Percentiles rank a stretch among this genome's conserved stretches.
These are phyloP conservation scores for Dicerorhinus sumatrensis DNA, from an alignment of 2,113 vertebrate species.

Conservation along the genomic window DNA sequence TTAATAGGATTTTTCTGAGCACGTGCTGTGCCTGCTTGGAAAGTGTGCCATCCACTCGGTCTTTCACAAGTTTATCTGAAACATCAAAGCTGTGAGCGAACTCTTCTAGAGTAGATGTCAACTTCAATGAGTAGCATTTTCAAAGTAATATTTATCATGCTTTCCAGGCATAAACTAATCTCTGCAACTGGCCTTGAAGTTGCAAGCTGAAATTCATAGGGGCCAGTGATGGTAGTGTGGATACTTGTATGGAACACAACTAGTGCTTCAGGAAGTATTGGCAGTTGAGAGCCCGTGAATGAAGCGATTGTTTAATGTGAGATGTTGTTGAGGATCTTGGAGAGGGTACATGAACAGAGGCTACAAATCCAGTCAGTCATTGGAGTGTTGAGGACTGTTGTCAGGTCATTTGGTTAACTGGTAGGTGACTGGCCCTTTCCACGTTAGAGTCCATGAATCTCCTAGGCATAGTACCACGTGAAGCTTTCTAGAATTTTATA, in stretches of 20 bases:
- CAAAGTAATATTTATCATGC: constrained; percentile 62
- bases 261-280: not conserved
- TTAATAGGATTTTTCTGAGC: constrained; percentile 67
- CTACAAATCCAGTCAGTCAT: not conserved
- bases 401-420: not conserved
- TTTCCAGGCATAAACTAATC: constrained; percentile 59
- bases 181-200: constrained; percentile 52
- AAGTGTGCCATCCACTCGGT: not conserved
- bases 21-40: constrained; percentile 19
- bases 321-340: not conserved
- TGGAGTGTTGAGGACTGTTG: not conserved
- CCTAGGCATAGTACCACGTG: not conserved
- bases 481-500: constrained; percentile 10
- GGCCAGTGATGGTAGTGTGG: not conserved
- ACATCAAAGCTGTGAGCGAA: constrained; percentile 67
- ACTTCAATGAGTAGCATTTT: constrained; percentile 72
- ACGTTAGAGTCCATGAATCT: not conserved
- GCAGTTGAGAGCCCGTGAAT: not conserved
- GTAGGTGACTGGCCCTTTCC: not conserved
- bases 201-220: constrained; percentile 41
- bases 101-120: constrained; percentile 65
- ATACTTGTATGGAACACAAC: not conserved
- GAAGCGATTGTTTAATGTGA: not conserved
- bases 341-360: not conserved
- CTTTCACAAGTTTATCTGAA: constrained; percentile 67